phyloP scores from a whole-genome alignment of 2,797 vertebrate genomes.

The Esox masquinongy region DNA sequence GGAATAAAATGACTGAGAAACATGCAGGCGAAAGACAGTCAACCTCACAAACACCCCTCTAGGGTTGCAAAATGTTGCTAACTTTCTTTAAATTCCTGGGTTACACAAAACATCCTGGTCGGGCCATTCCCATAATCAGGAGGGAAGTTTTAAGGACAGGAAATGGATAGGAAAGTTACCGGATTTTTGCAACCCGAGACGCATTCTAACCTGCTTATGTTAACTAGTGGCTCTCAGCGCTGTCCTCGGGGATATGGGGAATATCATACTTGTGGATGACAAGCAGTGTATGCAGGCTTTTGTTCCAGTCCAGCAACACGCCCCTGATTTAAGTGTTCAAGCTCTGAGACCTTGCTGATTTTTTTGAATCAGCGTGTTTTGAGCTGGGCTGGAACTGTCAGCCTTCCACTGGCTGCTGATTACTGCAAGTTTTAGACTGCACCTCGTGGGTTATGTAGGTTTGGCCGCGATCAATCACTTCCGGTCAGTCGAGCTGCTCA shows the following conservation, averaged over 20 bases:
- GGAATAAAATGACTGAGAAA: background rate
- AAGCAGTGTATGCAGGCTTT: constrained; percentile 49
- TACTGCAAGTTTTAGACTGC: background rate
- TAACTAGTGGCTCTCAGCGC: background rate
- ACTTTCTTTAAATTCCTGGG: background rate
- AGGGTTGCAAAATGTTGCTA: background rate
- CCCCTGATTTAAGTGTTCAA: background rate
- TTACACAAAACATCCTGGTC: background rate
- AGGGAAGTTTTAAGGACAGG: background rate
- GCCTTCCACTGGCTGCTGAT: too few relatives aligned
- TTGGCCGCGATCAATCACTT: constrained; percentile 36
- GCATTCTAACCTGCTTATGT: background rate
- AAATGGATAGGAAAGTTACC: background rate
- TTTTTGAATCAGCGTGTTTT: background rate
- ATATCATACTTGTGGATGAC: background rate
- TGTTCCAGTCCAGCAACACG: constrained; percentile 31
- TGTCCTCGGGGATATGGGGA: background rate
- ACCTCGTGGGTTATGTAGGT: background rate
- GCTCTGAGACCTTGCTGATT: background rate
- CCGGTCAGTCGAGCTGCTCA: constrained; percentile 47
- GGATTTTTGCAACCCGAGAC: background rate
- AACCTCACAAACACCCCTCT: background rate
- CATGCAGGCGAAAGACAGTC: background rate
- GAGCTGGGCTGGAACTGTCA: background rate
- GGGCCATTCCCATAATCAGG: background rate